These are phyloP conservation scores for Melangyna quadrimaculata DNA, from an alignment of 2,888 invertebrate species.

Conservation along the genomic window DNA sequence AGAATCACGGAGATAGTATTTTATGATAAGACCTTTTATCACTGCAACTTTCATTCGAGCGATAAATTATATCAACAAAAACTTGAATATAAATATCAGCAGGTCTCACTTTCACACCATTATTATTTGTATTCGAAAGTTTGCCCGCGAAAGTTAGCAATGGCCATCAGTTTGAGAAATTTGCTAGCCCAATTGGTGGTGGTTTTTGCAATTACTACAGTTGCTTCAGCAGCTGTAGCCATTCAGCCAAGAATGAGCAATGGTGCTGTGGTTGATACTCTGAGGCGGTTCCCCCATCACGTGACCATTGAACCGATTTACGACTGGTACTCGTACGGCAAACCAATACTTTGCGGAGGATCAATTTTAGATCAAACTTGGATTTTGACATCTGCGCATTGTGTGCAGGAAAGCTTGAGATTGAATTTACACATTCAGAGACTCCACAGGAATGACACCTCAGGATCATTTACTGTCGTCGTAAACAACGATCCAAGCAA, in stretches of 20 bases:
- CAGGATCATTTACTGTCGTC: slow-evolving; percentile 14
- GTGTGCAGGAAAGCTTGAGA: background rate
- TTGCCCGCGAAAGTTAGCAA: background rate
- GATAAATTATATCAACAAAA: too few species aligned
- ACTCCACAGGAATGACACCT: background rate
- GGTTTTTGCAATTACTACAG: background rate
- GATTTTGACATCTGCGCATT: slow-evolving; percentile 22
- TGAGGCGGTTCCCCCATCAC: slow-evolving; percentile 64
- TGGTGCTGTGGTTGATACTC: slow-evolving; percentile 54
- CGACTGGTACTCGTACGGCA: background rate
- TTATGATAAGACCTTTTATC: too few species aligned
- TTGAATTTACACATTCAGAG: slow-evolving; percentile 32
- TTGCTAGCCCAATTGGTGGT: background rate
- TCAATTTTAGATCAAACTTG: slow-evolving; percentile 34
- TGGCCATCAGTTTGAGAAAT: background rate
- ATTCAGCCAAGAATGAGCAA: slow-evolving; percentile 34
- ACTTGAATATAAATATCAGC: background rate
- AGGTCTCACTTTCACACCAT: background rate
- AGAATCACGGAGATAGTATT: too few species aligned
- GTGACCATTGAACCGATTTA: slow-evolving; percentile 35
- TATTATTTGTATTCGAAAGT: background rate
- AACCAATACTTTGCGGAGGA: slow-evolving; percentile 31
- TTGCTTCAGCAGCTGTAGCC: background rate
- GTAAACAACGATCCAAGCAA: slow-evolving; percentile 18
- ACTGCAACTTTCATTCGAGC: too few species aligned